Percentiles rank a stretch among this genome's conserved stretches.
Conservation (phyloP, 2,888 invertebrate genomes). For the Drosophila rubida region DNA sequence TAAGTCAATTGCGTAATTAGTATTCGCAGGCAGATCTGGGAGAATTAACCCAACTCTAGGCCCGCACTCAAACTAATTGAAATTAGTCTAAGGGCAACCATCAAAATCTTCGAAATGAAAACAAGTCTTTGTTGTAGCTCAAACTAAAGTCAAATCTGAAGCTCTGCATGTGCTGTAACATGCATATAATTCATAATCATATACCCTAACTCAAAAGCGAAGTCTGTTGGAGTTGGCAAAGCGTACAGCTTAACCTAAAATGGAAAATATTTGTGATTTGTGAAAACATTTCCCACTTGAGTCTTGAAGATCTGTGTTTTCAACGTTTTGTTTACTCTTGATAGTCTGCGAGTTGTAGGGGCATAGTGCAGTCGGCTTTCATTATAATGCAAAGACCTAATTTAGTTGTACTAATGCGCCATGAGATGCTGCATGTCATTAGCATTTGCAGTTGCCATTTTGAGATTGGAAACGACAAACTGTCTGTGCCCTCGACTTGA, state of each 20-base stretch:
- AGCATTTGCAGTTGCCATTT: slow-evolving; percentile 32
- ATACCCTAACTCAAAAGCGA: neutral
- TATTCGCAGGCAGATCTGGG: slow-evolving; percentile 41
- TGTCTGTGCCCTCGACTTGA: slow-evolving; percentile 6
- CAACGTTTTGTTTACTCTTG: neutral
- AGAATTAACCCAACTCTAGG: neutral
- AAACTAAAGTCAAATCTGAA: slow-evolving; percentile 6
- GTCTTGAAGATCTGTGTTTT: too few relatives aligned
- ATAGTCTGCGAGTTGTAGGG: neutral
- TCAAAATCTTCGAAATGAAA: slow-evolving; percentile 18
- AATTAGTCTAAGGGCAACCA: slow-evolving; percentile 37
- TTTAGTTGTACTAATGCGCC: slow-evolving; percentile 16
- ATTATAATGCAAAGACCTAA: neutral
- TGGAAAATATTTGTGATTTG: neutral
- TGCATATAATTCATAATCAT: slow-evolving; percentile 24
- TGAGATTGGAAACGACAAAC: slow-evolving; percentile 10
- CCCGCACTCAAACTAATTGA: slow-evolving; percentile 52
- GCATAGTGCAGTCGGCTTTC: slow-evolving; percentile 5
- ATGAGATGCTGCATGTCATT: slow-evolving; percentile 31
- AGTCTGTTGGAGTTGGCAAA: too few relatives aligned
- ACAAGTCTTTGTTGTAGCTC: slow-evolving; percentile 1
- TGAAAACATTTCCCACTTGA: neutral
- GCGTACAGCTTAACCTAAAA: neutral
- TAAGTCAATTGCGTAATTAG: slow-evolving; percentile 77
- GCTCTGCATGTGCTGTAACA: slow-evolving; percentile 1